A percentile compares a stretch with the other conserved stretches of the same genome.
Evolutionary conservation across 2,797 vertebrate species (phyloP).

Genomic region (Semotilus atromaculatus): DNA sequence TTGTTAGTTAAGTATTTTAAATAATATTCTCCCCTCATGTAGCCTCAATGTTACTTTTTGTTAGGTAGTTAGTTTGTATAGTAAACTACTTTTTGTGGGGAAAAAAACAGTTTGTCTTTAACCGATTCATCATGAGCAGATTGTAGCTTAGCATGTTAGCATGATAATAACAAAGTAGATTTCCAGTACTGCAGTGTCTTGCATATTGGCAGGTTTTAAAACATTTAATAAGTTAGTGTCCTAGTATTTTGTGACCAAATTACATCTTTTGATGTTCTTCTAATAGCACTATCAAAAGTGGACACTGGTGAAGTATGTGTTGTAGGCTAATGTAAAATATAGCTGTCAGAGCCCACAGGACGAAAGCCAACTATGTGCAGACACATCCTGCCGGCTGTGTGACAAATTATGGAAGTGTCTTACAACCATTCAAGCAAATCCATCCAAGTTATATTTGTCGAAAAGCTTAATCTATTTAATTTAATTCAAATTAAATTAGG

Average conservation of each 20-base stretch:
- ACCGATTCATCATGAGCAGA: neutral
- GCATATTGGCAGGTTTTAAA: neutral
- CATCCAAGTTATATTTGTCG: neutral
- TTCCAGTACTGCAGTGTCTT: neutral
- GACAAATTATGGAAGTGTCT: slow-evolving; percentile 38
- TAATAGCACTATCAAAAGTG: neutral
- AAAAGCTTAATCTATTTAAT: slow-evolving; percentile 14
- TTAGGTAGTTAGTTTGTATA: neutral
- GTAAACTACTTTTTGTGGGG: neutral
- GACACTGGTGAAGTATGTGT: slow-evolving; percentile 43
- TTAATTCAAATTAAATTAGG: neutral
- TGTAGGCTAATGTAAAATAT: slow-evolving; percentile 17
- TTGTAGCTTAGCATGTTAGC: neutral
- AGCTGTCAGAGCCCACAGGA: slow-evolving; percentile 35
- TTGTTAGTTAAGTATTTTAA: neutral
- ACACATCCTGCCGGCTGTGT: slow-evolving; percentile 42
- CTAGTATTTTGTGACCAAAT: neutral
- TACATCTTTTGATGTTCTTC: too few relatives aligned
- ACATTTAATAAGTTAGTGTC: neutral
- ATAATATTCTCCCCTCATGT: neutral
- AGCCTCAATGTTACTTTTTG: neutral
- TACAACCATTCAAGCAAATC: neutral
- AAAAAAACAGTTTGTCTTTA: neutral
- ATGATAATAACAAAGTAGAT: neutral
- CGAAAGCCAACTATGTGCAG: slow-evolving; percentile 37